Evolutionary conservation across 2,113 vertebrate species (phyloP).

Genomic region (Phrynocephalus versicolor): DNA sequence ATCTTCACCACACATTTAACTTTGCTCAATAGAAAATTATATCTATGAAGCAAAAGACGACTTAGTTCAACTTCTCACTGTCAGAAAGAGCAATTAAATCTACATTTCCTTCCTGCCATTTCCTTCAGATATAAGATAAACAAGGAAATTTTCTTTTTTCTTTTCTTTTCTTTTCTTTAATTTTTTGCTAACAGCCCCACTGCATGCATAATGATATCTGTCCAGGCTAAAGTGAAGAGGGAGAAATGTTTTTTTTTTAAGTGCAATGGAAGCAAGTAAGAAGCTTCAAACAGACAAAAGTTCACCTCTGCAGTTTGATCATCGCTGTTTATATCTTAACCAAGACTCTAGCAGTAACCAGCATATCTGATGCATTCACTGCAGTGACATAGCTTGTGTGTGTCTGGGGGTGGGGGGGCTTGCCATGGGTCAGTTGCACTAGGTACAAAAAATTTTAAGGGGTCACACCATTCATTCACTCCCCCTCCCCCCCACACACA

Average conservation of each 20-base stretch:
- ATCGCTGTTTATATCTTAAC: not conserved
- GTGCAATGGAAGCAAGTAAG: not conserved
- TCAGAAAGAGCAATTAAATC: conserved; percentile 38
- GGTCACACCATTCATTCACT: too few species aligned
- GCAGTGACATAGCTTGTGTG: too few species aligned
- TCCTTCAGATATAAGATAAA: conserved; percentile 39
- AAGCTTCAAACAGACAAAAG: not conserved
- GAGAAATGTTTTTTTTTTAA: not conserved
- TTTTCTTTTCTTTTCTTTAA: too few species aligned
- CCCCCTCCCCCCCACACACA: too few species aligned
- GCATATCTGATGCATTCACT: not conserved
- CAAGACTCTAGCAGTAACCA: not conserved
- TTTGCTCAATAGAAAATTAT: conserved; percentile 24
- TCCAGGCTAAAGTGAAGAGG: not conserved
- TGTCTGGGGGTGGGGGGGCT: too few species aligned
- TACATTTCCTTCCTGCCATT: conserved; percentile 42
- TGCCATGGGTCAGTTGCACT: too few species aligned
- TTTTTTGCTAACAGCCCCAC: conserved; percentile 41
- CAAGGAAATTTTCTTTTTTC: too few species aligned
- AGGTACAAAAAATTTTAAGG: too few species aligned
- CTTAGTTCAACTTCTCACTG: conserved; percentile 35
- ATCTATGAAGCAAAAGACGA: conserved; percentile 44
- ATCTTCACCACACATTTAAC: conserved; percentile 43
- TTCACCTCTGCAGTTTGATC: not conserved
- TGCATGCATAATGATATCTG: conserved; percentile 47